Evolutionary conservation across 37 sponge, comb jelly and placozoan species (phyloP).

Genomic region (Ianthella basta): DNA sequence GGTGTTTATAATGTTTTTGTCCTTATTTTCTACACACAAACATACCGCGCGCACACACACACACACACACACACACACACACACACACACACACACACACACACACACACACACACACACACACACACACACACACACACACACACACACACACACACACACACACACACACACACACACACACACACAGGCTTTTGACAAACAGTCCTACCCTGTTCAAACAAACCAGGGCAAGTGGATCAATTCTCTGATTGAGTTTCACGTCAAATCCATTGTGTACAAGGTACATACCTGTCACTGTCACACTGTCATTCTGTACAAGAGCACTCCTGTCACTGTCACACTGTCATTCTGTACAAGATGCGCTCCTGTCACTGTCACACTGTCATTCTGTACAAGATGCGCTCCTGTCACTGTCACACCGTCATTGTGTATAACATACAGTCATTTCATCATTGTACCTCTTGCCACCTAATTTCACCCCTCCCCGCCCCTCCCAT

Average conservation of each 20-base stretch:
- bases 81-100: not conserved
- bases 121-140: not conserved
- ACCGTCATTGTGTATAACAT: too few species aligned
- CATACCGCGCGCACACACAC: too few species aligned
- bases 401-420: too few species aligned
- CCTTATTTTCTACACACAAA: too few species aligned
- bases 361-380: too few species aligned
- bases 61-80: not conserved
- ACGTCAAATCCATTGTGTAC: constrained; percentile 42
- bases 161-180: too few species aligned
- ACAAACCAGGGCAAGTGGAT: constrained; percentile 81
- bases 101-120: not conserved
- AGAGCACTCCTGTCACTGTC: too few species aligned
- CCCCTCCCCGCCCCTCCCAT: not conserved
- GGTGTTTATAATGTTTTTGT: constrained; percentile 4
- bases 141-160: constrained; percentile 10
- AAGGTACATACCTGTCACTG: not conserved
- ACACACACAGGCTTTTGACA: constrained; percentile 52
- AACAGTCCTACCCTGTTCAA: constrained; percentile 73
- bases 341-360: too few species aligned
- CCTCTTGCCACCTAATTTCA: too few species aligned
- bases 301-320: not conserved
- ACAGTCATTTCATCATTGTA: too few species aligned
- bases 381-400: too few species aligned
- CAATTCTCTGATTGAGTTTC: constrained; percentile 65